Base-by-base conservation (phyloP, 2,797 vertebrate genomes). In the Poecilia velifera region DNA sequence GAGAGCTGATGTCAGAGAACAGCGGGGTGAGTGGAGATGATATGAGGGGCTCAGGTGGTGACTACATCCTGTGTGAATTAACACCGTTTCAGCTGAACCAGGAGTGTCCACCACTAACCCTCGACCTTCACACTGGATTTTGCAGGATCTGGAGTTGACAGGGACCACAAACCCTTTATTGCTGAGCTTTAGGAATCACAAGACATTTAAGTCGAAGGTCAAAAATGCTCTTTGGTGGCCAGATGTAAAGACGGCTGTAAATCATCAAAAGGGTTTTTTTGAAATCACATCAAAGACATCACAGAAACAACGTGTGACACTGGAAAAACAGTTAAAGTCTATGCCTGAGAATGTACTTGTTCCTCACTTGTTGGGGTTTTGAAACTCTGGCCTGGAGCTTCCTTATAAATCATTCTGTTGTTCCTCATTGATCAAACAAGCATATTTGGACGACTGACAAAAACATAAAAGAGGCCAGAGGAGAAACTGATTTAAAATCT, bases 1-100 rank as follows among this genome's bases (percentile, higher is more conserved):
- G 76, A 85, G 82, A 74, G 68, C 82, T 92, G 86, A 94, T 91
- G 92, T 92, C 90, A 94, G 85, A 87, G 86, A 59, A 76, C 6
- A 16, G 76, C 43, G 47, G 78, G 77, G 77, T 53, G 18, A 59
- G 76, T 46, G 78, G 47, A 72, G 76, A 68, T 79, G 84, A 89
- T 80, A 87, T 55, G 78, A 79, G 68, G 46, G 79, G 72, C 85
- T 85, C 83, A 75, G 84, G 80, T 66, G 70, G 80, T 80, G 82
- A 92, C 90, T 82, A 76, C 3, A 1, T 88, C 80, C 83, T 89
- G 82, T 83, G 76, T 82, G 82, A 18, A 25, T 84, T 88, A 89
- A 87, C 88, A 49, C 72, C 31, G 75, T 74, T 82, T 79, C 81
- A 89, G 86, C 88, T 84, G 49, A 66, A 79, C 76, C 72, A 76